Base-by-base conservation (phyloP, 2,888 invertebrate genomes). In the Dusona sp. region DNA sequence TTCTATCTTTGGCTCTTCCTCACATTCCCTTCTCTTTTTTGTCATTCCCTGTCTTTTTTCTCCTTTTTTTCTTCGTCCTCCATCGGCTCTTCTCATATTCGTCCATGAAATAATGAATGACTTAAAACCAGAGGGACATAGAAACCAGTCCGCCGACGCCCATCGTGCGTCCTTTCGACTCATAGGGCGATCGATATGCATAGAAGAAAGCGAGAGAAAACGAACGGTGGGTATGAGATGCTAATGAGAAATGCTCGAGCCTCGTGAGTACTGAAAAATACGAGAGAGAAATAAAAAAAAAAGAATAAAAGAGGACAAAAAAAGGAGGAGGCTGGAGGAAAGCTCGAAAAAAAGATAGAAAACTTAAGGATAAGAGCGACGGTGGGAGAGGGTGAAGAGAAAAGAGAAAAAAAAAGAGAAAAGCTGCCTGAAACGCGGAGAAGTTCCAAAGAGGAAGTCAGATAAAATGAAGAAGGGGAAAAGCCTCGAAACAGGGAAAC, bases 211-310 rank as follows among this genome's bases (percentile, higher is more conserved):
- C 33, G 38, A 67, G n/a, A 36, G 38, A 42, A 54, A 42, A 57
- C n/a, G 25, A 45, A 74, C 36, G 38, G 67, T n/a, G 38, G 16
- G 25, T 73, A 33, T 38, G 74, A 61, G 64, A 77, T 45, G 64
- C 64, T 78, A 64, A 79, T 45, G 33, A 72, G 29, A 54, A 51
- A 64, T 78, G 38, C 54, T 22, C 75, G 33, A 42, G 64, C 33
- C 33, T 64, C 33, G 45, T 45, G 45, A 33, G 22, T 48, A 45
- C 33, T 48, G 48, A 38, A 48, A 33, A 54, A 42, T 68, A 79
- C 36, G 22, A 79, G 65, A 33, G 67, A 38, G 29, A 9, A 36
- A 65, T 42, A 29, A 68, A 42, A 57, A 9, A 61, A 25, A 42
- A n/a, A n/a, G 36, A 33, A 42, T 61, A 16, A 11, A 8, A 19